A percentile compares a stretch with the other conserved stretches of the same genome.
Evolutionary conservation across 2,888 invertebrate species (phyloP).

Genomic region (Lumbricus terrestris): DNA sequence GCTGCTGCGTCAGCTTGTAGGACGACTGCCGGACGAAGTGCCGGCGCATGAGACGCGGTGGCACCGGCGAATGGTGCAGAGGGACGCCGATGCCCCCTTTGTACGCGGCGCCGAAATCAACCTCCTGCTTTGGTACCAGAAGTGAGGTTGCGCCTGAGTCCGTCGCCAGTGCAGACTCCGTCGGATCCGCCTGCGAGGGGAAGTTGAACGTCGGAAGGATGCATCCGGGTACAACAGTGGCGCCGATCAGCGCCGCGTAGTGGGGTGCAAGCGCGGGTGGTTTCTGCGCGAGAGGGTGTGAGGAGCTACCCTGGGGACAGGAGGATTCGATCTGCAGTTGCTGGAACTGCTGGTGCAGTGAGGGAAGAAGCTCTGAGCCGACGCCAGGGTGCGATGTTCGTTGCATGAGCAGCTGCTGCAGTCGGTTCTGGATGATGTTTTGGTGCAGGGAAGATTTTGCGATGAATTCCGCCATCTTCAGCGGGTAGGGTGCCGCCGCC

Average conservation of each 20-base stretch:
- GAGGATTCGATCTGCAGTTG: conserved; percentile 30
- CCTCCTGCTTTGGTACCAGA: not conserved
- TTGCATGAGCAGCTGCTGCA: conserved; percentile 82
- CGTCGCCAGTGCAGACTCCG: not conserved
- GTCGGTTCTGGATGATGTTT: conserved; percentile 77
- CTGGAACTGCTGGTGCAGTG: conserved; percentile 33
- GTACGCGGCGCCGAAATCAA: not conserved
- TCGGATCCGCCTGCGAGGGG: not conserved
- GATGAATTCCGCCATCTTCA: conserved; percentile 7
- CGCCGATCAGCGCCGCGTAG: not conserved
- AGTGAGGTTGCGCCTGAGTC: not conserved
- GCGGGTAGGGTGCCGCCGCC: not conserved
- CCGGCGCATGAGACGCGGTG: conserved; percentile 54
- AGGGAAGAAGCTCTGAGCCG: conserved; percentile 8
- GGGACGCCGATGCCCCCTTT: conserved; percentile 9
- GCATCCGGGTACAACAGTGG: not conserved
- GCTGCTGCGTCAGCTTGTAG: conserved; percentile 76
- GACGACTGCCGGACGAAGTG: conserved; percentile 82
- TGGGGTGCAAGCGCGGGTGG: not conserved
- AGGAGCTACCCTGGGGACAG: not conserved
- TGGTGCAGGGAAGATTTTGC: conserved; percentile 66
- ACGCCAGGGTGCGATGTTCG: conserved; percentile 66
- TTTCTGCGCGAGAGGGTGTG: not conserved
- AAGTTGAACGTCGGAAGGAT: conserved; percentile 14
- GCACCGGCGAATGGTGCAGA: not conserved